Base-by-base conservation (phyloP, 2,797 vertebrate genomes). In the Pseudopleuronectes americanus region DNA sequence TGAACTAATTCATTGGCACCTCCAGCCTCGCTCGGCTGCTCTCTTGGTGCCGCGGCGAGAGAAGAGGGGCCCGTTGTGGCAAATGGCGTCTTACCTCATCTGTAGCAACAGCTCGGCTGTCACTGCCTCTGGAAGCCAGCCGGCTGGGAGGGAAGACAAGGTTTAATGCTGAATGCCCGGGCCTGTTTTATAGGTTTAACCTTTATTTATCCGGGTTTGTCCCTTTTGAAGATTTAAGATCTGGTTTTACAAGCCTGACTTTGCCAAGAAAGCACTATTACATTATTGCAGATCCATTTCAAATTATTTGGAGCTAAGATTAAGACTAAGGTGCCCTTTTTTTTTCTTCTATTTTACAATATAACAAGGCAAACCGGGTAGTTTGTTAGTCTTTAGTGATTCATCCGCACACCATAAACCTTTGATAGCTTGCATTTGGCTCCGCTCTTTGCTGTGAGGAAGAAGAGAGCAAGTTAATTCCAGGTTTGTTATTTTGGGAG, bases 1-100 rank as follows among this genome's bases (percentile, higher is more conserved):
- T 87, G 89, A 85, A 89, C 89, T 92, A 89, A 91, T 92, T 91
- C 89, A 87, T 87, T 52, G 76, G 83, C 85, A 77, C 80, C 86
- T 84, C 74, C 77, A 57, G 84, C 54, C 63, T 19, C 6, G 68
- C 74, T 82, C 45, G 9, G 86, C 6, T 88, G 90, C 87, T 90
- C 89, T 88, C 86, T 90, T 85, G 78, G 79, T 80, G 84, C 77
- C 63, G 76, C 74, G 45, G 84, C 65, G 4, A 61, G 70, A 76
- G 84, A 77, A 72, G 72, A 72, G 60, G 69, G 73, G 47, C 80
- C 68, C 8, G 80, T 71, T 82, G 79, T 77, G 81, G 71, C 73
- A 43, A 68, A 73, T 16, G 12, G 76, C 71, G 4, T 69, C 86
- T 84, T 69, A 80, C 80, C 88, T 88, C 87, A 74, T 78, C 83